Conservation (phyloP, 2,888 invertebrate genomes). For the Eupithecia tripunctaria region DNA sequence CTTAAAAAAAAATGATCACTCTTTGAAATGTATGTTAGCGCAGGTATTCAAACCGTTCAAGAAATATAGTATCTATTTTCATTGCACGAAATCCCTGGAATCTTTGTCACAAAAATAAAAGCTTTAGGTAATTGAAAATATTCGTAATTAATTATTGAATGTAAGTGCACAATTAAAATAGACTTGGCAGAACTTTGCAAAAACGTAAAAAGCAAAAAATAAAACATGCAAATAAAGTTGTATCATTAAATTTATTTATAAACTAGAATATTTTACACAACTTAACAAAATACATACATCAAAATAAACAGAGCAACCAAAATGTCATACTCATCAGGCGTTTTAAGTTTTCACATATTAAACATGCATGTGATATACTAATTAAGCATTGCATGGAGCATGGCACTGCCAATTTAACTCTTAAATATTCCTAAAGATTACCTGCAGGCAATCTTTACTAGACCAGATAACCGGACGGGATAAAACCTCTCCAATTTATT, state of each 20-base stretch:
- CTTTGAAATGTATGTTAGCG: not conserved
- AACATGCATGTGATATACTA: conserved; percentile 20
- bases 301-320: conserved; percentile 82
- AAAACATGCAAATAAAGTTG: conserved; percentile 76
- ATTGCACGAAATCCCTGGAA: not conserved
- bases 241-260: conserved; percentile 78
- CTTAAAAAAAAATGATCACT: not conserved
- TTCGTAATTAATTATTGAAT: not conserved
- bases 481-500: not conserved
- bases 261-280: conserved; percentile 84
- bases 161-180: not conserved
- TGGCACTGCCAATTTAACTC: not conserved
- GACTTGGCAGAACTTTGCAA: conserved; percentile 40
- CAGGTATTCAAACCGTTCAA: not conserved
- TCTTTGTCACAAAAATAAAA: not conserved
- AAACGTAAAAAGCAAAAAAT: conserved; percentile 65
- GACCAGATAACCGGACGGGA: not conserved
- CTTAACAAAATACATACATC: conserved; percentile 84
- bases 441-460: not conserved
- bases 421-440: not conserved
- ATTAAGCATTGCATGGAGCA: not conserved
- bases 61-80: not conserved
- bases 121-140: not conserved
- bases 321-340: conserved; percentile 65
- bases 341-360: conserved; percentile 46